These are phyloP conservation scores for Ibycter americanus DNA, from an alignment of 2,797 vertebrate genomes.

Conservation along the genomic window DNA sequence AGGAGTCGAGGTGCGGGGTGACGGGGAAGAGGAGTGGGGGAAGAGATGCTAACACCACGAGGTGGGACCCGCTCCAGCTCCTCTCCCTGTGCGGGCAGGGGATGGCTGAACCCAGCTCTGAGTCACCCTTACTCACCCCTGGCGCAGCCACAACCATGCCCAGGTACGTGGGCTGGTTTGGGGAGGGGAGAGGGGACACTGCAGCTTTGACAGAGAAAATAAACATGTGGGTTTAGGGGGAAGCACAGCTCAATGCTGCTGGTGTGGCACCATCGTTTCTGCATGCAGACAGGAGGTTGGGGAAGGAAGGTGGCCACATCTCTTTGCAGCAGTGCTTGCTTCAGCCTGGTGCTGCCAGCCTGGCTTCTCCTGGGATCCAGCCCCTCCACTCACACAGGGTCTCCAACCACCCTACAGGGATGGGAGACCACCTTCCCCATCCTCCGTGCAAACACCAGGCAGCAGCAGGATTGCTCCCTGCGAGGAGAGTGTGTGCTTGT, in stretches of 20 bases:
- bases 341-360: neutral
- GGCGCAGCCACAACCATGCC: neutral
- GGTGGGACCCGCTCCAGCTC: neutral
- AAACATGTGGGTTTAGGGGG: fast-evolving
- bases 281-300: fast-evolving
- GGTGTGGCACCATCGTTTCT: fast-evolving
- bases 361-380: neutral
- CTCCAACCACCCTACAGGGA: neutral
- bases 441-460: neutral
- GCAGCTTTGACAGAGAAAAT: fast-evolving
- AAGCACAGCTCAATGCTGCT: neutral
- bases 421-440: fast-evolving
- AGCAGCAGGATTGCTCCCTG: neutral
- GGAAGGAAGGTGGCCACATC: neutral
- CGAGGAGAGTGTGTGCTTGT: fast-evolving
- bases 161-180: neutral
- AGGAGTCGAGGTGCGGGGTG: neutral
- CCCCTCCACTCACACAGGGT: neutral
- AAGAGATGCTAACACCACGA: neutral
- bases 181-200: neutral
- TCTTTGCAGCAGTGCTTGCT: neutral
- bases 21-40: neutral
- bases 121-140: neutral
- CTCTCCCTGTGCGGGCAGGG: neutral
- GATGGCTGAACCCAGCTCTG: neutral